Conservation (phyloP, 1,140 invertebrate genomes). For the Melipona quadrifasciata region DNA sequence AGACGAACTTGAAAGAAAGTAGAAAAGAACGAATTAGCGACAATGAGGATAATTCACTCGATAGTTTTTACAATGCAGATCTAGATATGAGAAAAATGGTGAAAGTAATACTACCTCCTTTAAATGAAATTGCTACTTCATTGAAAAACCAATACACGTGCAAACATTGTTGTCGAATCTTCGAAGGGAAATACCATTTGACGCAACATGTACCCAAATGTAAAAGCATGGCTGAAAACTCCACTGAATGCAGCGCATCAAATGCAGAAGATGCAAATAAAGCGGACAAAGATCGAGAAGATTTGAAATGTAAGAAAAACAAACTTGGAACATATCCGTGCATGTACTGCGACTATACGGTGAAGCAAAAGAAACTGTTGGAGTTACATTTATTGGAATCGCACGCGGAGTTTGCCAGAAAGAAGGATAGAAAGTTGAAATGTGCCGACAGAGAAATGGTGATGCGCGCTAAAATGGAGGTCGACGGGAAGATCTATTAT, state of each 20-base stretch:
- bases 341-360: constrained; percentile 70
- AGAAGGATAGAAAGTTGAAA: constrained; percentile 60
- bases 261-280: not conserved
- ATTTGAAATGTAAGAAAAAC: constrained; percentile 10
- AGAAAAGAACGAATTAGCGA: not conserved
- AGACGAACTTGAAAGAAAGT: not conserved
- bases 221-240: not conserved
- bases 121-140: not conserved
- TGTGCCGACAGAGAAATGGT: constrained; percentile 76
- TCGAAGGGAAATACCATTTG: constrained; percentile 33
- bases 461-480: constrained; percentile 77
- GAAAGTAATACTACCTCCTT: not conserved
- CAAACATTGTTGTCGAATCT: constrained; percentile 16
- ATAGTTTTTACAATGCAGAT: not conserved
- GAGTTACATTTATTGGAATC: constrained; percentile 65
- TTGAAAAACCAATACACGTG: not conserved
- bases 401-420: constrained; percentile 64
- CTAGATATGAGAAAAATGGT: not conserved
- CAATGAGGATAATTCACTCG: not conserved
- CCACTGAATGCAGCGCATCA: not conserved
- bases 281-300: not conserved
- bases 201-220: constrained; percentile 4
- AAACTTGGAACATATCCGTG: constrained; percentile 67
- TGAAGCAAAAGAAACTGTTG: constrained; percentile 70
- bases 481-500: constrained; percentile 81